phyloP scores from a whole-genome alignment of 2,797 vertebrate genomes.

The Neostethus bicornis region DNA sequence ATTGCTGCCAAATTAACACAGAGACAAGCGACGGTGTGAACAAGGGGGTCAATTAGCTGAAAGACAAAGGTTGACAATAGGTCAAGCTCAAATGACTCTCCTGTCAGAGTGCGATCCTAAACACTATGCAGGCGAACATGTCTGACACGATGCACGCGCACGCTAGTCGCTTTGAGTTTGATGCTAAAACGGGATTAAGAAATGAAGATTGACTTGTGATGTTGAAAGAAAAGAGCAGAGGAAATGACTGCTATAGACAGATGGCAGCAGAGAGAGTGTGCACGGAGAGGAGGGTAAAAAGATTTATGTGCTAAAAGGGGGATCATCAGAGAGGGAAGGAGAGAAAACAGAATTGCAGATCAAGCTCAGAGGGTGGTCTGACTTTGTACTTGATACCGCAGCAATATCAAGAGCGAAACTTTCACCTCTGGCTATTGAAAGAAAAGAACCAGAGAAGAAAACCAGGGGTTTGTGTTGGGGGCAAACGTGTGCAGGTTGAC shows the following conservation, averaged over 20 bases:
- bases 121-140: not conserved
- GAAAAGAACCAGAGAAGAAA: conserved; percentile 11
- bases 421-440: conserved; percentile 39
- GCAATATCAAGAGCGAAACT: conserved; percentile 37
- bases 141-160: conserved; percentile 5
- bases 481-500: conserved; percentile 2
- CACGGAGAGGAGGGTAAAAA: conserved; percentile 24
- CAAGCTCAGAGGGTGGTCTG: conserved; percentile 42
- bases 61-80: not conserved
- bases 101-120: conserved; percentile 1
- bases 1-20: too few relatives aligned
- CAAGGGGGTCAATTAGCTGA: not conserved
- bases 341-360: conserved; percentile 46
- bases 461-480: conserved; percentile 1
- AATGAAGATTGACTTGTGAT: conserved; percentile 10
- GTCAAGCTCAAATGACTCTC: not conserved
- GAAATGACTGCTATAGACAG: conserved; percentile 7
- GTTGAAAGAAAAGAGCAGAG: conserved; percentile 3
- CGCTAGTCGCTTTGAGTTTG: not conserved
- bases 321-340: conserved; percentile 15
- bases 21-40: not conserved
- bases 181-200: not conserved
- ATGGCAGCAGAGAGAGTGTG: conserved; percentile 1
- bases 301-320: conserved; percentile 23
- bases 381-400: conserved; percentile 35